phyloP scores from a whole-genome alignment of 2,888 invertebrate genomes.

The Mechanitis mazaeus region DNA sequence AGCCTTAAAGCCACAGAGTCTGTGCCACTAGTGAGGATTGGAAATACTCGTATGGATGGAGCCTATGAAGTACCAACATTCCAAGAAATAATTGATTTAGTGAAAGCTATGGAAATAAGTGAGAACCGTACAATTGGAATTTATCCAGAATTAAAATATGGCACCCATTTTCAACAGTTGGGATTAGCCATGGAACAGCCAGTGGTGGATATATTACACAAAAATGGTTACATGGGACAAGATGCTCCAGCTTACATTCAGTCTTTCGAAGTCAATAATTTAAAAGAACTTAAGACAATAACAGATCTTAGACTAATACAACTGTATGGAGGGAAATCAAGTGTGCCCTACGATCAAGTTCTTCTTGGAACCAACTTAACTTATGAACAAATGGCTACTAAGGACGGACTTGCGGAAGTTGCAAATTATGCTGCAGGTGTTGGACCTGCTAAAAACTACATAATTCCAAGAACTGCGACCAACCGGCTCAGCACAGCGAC shows the following conservation, averaged over 20 bases:
- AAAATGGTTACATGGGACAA: slow-evolving; percentile 50
- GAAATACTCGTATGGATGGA: slow-evolving; percentile 57
- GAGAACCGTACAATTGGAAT: slow-evolving; percentile 56
- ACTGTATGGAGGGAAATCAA: slow-evolving; percentile 42
- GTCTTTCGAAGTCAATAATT: slow-evolving; percentile 63
- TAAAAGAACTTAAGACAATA: slow-evolving; percentile 54
- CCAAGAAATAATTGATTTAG: slow-evolving; percentile 62
- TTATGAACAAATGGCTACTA: slow-evolving; percentile 58
- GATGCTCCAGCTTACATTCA: slow-evolving; percentile 60
- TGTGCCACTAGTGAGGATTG: slow-evolving; percentile 53
- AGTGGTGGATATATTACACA: slow-evolving; percentile 50
- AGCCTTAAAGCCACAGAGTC: slow-evolving; percentile 55
- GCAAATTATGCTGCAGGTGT: slow-evolving; percentile 61
- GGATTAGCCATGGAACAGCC: slow-evolving; percentile 55
- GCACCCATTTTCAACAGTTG: slow-evolving; percentile 50
- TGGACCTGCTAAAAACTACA: slow-evolving; percentile 61
- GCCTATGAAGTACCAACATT: slow-evolving; percentile 56
- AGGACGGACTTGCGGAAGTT: slow-evolving; percentile 53
- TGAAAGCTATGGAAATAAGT: slow-evolving; percentile 52
- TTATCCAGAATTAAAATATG: slow-evolving; percentile 65
- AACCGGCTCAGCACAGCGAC: slow-evolving; percentile 49
- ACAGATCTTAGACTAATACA: slow-evolving; percentile 57
- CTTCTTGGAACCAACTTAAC: slow-evolving; percentile 46
- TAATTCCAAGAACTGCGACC: slow-evolving; percentile 54
- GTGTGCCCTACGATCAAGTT: slow-evolving; percentile 54